Evolutionary conservation across 2,797 vertebrate genomes (phyloP).

Genomic region (Mionectes olivaceus): DNA sequence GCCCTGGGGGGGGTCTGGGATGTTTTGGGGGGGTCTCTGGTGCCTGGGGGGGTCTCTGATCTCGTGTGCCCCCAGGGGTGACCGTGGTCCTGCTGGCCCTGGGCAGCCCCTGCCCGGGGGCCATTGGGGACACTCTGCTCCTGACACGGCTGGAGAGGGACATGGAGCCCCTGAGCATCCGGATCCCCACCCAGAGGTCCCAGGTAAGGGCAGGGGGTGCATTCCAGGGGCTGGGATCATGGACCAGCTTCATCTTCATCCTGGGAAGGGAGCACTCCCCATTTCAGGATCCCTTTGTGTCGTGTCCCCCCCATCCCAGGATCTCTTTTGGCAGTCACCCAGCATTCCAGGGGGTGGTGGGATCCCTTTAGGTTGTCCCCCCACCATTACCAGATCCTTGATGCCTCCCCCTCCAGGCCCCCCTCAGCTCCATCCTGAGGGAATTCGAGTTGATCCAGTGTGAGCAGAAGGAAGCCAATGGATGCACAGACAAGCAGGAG

Average conservation of each 20-base stretch:
- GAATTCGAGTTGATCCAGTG: conserved; percentile 88
- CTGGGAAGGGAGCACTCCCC: too few relatives aligned
- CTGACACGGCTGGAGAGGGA: conserved; percentile 86
- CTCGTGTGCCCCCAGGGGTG: conserved; percentile 75
- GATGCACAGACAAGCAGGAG: conserved; percentile 83
- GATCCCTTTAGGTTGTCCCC: too few relatives aligned
- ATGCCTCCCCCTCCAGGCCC: conserved; percentile 63
- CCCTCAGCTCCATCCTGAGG: conserved; percentile 79
- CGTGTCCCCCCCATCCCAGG: too few relatives aligned
- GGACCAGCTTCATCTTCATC: too few relatives aligned
- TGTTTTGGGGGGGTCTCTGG: too few relatives aligned
- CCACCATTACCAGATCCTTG: too few relatives aligned
- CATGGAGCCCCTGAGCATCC: conserved; percentile 80
- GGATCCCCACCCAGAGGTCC: conserved; percentile 71
- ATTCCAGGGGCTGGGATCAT: too few relatives aligned
- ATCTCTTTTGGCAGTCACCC: too few relatives aligned
- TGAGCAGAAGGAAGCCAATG: conserved; percentile 87
- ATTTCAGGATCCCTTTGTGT: too few relatives aligned
- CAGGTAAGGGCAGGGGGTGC: not conserved
- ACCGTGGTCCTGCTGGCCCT: conserved; percentile 87
- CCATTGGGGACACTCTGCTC: conserved; percentile 81
- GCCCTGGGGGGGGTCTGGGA: too few relatives aligned
- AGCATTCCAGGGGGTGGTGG: too few relatives aligned
- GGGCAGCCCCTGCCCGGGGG: conserved; percentile 77
- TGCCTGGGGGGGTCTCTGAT: too few relatives aligned